These are phyloP conservation scores for Halichondria panicea DNA, from an alignment of 37 sponge, comb jelly and placozoan genomes.

Conservation along the genomic window DNA sequence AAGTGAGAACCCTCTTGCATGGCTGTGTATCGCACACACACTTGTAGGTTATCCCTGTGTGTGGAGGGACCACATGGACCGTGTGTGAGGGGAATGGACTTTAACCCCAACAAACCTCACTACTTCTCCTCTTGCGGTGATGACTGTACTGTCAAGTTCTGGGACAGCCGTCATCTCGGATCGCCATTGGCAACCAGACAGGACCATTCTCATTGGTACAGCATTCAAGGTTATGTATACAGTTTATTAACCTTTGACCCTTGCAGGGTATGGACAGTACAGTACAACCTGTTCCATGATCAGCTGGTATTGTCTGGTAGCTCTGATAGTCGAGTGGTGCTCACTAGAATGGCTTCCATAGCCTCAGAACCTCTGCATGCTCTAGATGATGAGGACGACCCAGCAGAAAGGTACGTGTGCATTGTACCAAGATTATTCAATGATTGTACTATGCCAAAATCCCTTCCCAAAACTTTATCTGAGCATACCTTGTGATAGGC, in stretches of 20 bases:
- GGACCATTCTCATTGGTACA: slow-evolving; percentile 96
- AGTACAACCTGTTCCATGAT: slow-evolving; percentile 89
- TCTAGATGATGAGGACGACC: slow-evolving; percentile 73
- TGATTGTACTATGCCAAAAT: no score
- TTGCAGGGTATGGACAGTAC: slow-evolving; percentile 88
- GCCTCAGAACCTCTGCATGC: slow-evolving; percentile 83
- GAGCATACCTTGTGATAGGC: no score
- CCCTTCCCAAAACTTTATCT: no score
- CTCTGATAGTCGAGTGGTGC: slow-evolving; percentile 91
- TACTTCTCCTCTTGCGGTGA: slow-evolving; percentile 95
- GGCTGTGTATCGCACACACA: neutral
- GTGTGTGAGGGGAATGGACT: slow-evolving; percentile 88
- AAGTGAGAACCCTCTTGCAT: slow-evolving; percentile 35
- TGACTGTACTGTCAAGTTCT: slow-evolving; percentile 92
- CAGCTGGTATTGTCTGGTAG: slow-evolving; percentile 87
- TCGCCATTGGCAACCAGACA: slow-evolving; percentile 74
- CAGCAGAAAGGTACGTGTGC: no score
- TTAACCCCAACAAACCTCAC: slow-evolving; percentile 94
- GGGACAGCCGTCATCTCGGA: slow-evolving; percentile 81
- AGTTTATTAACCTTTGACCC: neutral
- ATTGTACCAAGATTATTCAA: no score
- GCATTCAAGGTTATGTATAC: neutral
- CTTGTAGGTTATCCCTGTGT: slow-evolving; percentile 19
- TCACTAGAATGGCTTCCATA: slow-evolving; percentile 76
- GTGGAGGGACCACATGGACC: slow-evolving; percentile 73